Evolutionary conservation across 2,797 vertebrate genomes (phyloP).

Genomic region (Labeo calbasu): DNA sequence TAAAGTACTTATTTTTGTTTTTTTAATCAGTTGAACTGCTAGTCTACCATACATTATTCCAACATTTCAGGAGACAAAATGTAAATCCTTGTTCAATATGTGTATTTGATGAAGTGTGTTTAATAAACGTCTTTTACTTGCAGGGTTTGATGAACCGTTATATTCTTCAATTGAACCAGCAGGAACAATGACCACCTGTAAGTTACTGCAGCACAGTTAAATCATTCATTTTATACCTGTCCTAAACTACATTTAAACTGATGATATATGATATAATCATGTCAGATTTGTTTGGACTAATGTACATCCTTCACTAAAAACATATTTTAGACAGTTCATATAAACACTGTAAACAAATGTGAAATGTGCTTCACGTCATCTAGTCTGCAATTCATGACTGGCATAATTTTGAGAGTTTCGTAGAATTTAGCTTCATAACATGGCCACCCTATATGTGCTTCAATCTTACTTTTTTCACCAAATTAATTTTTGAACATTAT

Average conservation of each 20-base stretch:
- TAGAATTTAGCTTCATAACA: not conserved
- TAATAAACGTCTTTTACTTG: not conserved
- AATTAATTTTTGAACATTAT: not conserved
- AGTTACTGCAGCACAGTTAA: not conserved
- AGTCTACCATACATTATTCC: conserved; percentile 1
- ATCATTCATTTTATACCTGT: not conserved
- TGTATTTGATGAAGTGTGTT: not conserved
- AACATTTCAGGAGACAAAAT: not conserved
- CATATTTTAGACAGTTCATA: too few species aligned
- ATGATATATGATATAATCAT: too few species aligned
- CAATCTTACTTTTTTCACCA: not conserved
- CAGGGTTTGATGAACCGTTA: not conserved
- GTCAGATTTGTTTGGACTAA: too few species aligned
- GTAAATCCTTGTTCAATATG: not conserved
- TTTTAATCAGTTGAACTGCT: not conserved
- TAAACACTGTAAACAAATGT: too few species aligned
- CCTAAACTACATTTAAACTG: not conserved
- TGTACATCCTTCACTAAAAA: too few species aligned
- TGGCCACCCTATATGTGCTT: not conserved
- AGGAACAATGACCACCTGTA: not conserved
- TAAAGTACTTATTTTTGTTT: not conserved
- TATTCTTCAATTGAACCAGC: not conserved
- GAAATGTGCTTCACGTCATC: too few species aligned
- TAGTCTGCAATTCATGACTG: too few species aligned
- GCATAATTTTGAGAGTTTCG: not conserved